phyloP scores from a whole-genome alignment of 2,888 invertebrate species.

The Brachyopa scutellaris region DNA sequence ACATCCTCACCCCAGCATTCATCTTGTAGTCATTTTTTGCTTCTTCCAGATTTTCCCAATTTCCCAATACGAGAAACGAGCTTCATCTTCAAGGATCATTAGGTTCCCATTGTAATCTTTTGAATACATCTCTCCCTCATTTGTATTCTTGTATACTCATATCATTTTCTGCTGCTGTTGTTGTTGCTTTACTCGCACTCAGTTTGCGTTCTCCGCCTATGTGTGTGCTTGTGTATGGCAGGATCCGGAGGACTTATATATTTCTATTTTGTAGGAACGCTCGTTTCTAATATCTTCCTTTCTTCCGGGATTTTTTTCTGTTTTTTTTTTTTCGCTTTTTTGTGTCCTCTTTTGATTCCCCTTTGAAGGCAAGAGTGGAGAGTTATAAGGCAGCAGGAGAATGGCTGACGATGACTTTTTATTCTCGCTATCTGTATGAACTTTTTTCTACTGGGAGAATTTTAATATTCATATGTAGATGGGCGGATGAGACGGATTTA shows the following conservation, averaged over 20 bases:
- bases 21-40: conserved; percentile 27
- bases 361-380: conserved; percentile 36
- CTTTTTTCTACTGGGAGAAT: conserved; percentile 30
- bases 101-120: conserved; percentile 73
- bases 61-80: conserved; percentile 69
- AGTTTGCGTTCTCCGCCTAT: conserved; percentile 16
- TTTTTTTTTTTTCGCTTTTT: background rate
- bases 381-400: conserved; percentile 19
- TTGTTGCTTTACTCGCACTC: conserved; percentile 55
- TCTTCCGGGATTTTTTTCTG: conserved; percentile 52
- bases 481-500: conserved; percentile 60
- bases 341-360: conserved; percentile 34
- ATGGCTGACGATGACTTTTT: conserved; percentile 62
- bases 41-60: conserved; percentile 62
- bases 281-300: conserved; percentile 70
- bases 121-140: conserved; percentile 73
- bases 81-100: conserved; percentile 72
- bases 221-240: conserved; percentile 11
- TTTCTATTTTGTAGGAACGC: conserved; percentile 65
- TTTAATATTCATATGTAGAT: conserved; percentile 61
- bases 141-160: conserved; percentile 73
- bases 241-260: conserved; percentile 63
- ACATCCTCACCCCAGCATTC: background rate
- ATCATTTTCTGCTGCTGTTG: conserved; percentile 68
- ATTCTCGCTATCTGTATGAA: conserved; percentile 37